Conservation (phyloP, 2,113 vertebrate genomes). For the Eretmochelys imbricata region DNA sequence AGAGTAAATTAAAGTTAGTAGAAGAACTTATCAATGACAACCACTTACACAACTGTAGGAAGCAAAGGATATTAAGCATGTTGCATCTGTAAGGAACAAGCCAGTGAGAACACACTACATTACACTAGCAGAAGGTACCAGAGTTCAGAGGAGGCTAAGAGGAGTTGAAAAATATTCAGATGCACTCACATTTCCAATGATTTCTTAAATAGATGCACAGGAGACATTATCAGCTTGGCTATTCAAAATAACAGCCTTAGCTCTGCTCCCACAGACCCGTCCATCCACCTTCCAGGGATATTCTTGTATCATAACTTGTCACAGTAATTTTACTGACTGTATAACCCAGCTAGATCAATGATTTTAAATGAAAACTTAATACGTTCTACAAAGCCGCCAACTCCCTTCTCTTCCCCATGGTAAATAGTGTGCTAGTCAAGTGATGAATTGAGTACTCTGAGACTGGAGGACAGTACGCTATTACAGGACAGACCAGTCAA, state of each 20-base stretch:
- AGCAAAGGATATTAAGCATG: background rate
- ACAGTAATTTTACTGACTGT: constrained; percentile 23
- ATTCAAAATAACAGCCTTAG: background rate
- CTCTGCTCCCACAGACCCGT: background rate
- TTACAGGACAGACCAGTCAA: constrained; percentile 30
- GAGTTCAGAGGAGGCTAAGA: background rate
- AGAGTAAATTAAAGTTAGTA: rapidly evolving
- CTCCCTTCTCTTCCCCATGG: constrained; percentile 65
- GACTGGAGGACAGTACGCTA: constrained; percentile 16
- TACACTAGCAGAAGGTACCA: background rate
- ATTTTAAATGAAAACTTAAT: constrained; percentile 76
- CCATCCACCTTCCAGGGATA: background rate
- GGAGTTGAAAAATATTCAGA: background rate
- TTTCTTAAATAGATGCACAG: background rate
- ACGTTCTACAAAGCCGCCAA: constrained; percentile 67
- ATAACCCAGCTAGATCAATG: constrained; percentile 72
- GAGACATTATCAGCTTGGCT: background rate
- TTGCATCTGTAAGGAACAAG: constrained; percentile 8
- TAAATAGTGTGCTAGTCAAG: constrained; percentile 75
- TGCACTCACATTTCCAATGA: background rate
- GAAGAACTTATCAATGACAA: background rate
- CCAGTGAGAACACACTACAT: background rate
- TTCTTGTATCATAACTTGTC: constrained; percentile 10
- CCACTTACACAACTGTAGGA: constrained; percentile 21
- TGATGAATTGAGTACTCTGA: constrained; percentile 62